Evolutionary conservation across 2,113 vertebrate species (phyloP).

Genomic region (Merops nubicus): DNA sequence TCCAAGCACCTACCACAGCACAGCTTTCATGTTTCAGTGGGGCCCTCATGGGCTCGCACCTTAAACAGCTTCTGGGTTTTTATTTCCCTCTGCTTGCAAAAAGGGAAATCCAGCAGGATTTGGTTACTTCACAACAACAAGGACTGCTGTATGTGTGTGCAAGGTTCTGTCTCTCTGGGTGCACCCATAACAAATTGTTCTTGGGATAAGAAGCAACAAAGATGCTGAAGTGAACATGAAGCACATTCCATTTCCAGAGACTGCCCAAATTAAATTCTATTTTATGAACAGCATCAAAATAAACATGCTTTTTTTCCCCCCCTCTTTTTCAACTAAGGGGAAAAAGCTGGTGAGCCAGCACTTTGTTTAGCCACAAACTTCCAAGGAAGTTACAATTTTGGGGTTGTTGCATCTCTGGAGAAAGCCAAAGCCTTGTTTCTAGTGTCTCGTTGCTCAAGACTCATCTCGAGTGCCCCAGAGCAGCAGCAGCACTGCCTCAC

Average conservation of each 20-base stretch:
- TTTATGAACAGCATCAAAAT: background rate
- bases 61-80: background rate
- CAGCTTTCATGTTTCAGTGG: background rate
- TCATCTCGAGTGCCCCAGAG: background rate
- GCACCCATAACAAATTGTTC: background rate
- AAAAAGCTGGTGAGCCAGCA: background rate
- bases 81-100: background rate
- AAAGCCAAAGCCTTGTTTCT: background rate
- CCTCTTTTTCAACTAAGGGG: background rate
- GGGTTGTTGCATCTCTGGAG: background rate
- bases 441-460: background rate
- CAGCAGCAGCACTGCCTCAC: background rate
- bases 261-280: background rate
- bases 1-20: background rate
- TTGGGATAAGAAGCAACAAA: background rate
- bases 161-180: background rate
- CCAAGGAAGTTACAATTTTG: background rate
- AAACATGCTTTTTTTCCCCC: background rate
- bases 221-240: background rate
- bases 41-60: background rate
- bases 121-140: background rate
- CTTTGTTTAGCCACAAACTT: background rate
- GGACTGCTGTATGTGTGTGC: fast-evolving
- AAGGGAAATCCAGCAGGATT: background rate
- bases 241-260: background rate